Evolutionary conservation across 2,797 vertebrate species (phyloP).

Genomic region (Schizopygopsis malacanthus): DNA sequence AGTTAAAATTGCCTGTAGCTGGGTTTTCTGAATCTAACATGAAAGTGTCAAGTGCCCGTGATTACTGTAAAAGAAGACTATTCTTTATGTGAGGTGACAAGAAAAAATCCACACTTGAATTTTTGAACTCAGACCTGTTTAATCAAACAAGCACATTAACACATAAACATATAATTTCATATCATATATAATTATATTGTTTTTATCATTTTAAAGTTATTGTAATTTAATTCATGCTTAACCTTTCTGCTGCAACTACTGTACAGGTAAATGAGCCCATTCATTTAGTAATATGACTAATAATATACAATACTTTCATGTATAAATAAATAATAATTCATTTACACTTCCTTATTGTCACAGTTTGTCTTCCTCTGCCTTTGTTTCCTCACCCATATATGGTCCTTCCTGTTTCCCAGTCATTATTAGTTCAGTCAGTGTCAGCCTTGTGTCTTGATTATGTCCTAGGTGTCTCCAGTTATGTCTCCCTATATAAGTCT

Average conservation of each 20-base stretch:
- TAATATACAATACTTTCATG: neutral
- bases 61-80: neutral
- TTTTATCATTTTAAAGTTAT: neutral
- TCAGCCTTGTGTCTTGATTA: no score
- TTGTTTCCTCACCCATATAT: no score
- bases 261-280: neutral
- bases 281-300: neutral
- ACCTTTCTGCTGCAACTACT: neutral
- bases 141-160: neutral
- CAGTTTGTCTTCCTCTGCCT: no score
- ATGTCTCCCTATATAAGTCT: no score
- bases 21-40: neutral
- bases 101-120: neutral
- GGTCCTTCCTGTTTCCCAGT: no score
- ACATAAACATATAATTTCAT: no score
- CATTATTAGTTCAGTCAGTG: no score
- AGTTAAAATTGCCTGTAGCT: neutral
- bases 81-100: neutral
- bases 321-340: neutral
- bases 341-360: neutral
- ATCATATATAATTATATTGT: neutral
- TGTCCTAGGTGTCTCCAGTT: no score
- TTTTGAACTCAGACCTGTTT: neutral
- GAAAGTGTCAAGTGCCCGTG: neutral
- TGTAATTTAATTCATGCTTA: neutral